Conservation (phyloP, 2,888 invertebrate genomes). For the Anticlea derivata region DNA sequence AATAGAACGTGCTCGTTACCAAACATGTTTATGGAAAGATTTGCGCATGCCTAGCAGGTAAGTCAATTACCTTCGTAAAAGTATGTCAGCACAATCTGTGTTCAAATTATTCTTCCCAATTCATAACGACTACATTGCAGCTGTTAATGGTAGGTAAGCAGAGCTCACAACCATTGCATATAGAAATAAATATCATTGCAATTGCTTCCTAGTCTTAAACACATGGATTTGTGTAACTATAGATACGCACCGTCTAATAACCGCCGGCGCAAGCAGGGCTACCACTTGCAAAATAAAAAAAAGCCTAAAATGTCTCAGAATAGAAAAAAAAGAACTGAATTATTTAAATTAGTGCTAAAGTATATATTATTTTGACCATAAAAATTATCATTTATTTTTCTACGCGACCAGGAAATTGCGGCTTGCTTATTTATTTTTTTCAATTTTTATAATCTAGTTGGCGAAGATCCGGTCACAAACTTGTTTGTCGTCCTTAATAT, state of each 20-base stretch:
- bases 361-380: too few species aligned
- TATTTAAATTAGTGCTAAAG: too few species aligned
- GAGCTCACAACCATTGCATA: background rate
- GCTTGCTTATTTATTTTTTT: too few species aligned
- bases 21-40: background rate
- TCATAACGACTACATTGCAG: too few species aligned
- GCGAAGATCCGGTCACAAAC: too few species aligned
- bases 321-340: too few species aligned
- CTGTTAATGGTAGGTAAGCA: background rate
- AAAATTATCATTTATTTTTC: too few species aligned
- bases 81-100: background rate
- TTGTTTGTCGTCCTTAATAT: too few species aligned
- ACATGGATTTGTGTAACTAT: conserved; percentile 4
- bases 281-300: background rate
- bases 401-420: too few species aligned
- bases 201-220: conserved; percentile 5
- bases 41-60: background rate
- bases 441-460: too few species aligned
- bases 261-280: background rate
- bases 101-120: too few species aligned
- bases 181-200: background rate
- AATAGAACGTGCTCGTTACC: background rate
- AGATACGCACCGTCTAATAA: conserved; percentile 8
- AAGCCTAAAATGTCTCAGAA: too few species aligned
- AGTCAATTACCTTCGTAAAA: background rate